Base-by-base conservation (phyloP, 2,888 invertebrate genomes). In the Temnothorax rugatulus region DNA sequence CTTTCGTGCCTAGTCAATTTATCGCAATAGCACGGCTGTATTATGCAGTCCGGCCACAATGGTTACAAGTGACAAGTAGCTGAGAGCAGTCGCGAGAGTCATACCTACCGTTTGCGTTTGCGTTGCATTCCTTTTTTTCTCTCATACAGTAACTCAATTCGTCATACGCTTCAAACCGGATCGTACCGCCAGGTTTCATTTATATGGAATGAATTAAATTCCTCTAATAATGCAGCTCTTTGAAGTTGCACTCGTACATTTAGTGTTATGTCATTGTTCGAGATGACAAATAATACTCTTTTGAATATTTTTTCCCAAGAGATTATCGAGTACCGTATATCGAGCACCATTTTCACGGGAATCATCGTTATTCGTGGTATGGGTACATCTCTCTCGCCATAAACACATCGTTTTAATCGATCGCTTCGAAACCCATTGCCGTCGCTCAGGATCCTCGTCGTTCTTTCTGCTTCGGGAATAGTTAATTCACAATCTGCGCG, bases 361-460 rank as follows among this genome's bases (percentile, higher is more conserved):
- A 44, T 69, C 68, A 59, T 50, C 63, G 50, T 75, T 52, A 76
- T 21, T 59, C 57, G 4, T 34, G n/a, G 29, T 82, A 34, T 25
- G 21, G n/a, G 29, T 52, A 41, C 54, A 74, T 82, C 74, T 74
- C 50, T 82, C 74, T 61, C 63, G 47, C 57, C 77, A 41, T 84
- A 84, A 86, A 86, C 82, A 86, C 64, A 64, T 86, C 84, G 41
- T 77, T 82, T 86, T 86, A 84, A 86, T 85, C 85, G 86, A 85
- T 83, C 83, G 83, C 83, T 54, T 82, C 59, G 52, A 73, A 82
- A 76, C 47, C 84, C 82, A 82, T 77, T 82, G 84, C 84, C 84
- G 68, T 83, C 84, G 85, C 84, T 85, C 81, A 83, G 86, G 83
- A 90, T 88, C 83, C 81, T 85, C 84, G 76, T 71, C 87, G 61